Percentiles rank a stretch among this genome's conserved stretches.
Conservation (phyloP, 2,797 vertebrate species). For the Gymnoscopelus microlampas region DNA sequence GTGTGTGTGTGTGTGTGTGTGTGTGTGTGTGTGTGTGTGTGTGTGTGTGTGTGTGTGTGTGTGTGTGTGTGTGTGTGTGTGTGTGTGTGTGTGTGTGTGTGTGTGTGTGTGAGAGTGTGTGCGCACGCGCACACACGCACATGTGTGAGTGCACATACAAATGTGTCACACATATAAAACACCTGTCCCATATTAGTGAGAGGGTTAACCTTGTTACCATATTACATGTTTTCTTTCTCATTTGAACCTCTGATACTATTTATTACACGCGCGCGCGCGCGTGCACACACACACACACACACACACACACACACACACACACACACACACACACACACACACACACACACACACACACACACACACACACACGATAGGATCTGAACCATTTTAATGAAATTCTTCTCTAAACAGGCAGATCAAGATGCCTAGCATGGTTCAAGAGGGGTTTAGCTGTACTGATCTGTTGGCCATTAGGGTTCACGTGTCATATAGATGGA, state of each 20-base stretch:
- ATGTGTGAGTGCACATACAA: not conserved
- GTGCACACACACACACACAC: not conserved
- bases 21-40: not conserved
- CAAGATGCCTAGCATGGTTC: conserved; percentile 29
- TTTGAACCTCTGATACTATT: conserved; percentile 14
- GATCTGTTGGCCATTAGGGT: not conserved
- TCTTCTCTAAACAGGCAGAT: conserved; percentile 7
- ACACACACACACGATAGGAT: not conserved
- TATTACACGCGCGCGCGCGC: not conserved
- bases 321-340: not conserved
- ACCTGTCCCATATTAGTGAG: conserved; percentile 5
- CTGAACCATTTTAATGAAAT: conserved; percentile 9
- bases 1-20: not conserved
- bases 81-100: not conserved
- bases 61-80: not conserved
- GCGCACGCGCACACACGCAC: not conserved
- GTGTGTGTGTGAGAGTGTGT: conserved; percentile 4
- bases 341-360: not conserved
- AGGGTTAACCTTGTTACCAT: conserved; percentile 7
- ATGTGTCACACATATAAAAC: not conserved
- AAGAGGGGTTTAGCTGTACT: not conserved
- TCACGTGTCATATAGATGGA: too few relatives aligned
- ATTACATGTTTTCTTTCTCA: conserved; percentile 7
- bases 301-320: not conserved
- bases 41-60: conserved; percentile 4